phyloP scores from a whole-genome alignment of 2,888 invertebrate genomes.

The Chironomus riparius region DNA sequence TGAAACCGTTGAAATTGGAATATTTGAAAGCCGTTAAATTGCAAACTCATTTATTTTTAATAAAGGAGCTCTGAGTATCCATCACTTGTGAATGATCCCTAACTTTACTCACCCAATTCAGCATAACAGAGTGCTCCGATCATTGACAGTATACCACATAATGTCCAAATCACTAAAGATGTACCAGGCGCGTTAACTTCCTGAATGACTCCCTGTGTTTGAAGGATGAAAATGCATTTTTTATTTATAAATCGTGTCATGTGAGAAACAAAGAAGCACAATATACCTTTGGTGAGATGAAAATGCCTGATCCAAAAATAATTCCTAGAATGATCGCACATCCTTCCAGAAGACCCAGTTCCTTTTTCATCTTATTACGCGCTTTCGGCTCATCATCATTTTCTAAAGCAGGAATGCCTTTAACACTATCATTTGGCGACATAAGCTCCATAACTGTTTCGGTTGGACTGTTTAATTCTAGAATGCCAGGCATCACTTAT shows the following conservation, averaged over 20 bases:
- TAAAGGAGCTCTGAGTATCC: background rate
- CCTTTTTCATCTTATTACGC: conserved; percentile 62
- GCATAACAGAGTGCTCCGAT: conserved; percentile 95
- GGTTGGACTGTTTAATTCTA: conserved; percentile 23
- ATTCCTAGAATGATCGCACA: conserved; percentile 90
- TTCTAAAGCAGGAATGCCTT: background rate
- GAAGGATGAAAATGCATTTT: background rate
- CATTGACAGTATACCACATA: conserved; percentile 82
- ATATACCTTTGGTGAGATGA: conserved; percentile 11
- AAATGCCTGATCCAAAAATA: conserved; percentile 79
- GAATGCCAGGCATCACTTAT: background rate
- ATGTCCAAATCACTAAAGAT: conserved; percentile 77
- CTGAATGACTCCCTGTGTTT: conserved; percentile 65
- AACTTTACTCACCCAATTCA: conserved; percentile 60
- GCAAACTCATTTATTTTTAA: background rate
- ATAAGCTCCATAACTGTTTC: conserved; percentile 22
- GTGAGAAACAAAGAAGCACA: background rate
- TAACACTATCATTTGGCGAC: background rate
- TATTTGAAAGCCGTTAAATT: background rate
- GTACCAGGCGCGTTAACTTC: conserved; percentile 86
- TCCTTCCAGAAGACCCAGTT: conserved; percentile 81
- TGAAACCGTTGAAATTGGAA: background rate
- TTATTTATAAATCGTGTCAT: background rate
- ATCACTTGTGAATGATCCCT: background rate
- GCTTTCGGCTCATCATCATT: conserved; percentile 47